Conservation (phyloP, 2,888 invertebrate species). For the Acrobasis consociella region DNA sequence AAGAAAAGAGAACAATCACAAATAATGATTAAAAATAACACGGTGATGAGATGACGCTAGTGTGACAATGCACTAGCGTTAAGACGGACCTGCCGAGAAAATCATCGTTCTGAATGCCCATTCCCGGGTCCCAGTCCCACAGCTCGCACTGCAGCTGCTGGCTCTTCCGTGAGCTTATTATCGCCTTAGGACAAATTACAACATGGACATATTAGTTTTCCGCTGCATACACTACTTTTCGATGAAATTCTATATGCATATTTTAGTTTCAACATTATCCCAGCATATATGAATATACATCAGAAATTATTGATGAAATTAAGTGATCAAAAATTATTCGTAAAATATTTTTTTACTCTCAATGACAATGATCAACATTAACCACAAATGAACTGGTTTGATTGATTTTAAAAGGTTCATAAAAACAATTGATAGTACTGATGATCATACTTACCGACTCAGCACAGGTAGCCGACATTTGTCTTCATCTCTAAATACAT, state of each 20-base stretch:
- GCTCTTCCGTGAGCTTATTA: slow-evolving; percentile 88
- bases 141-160: slow-evolving; percentile 89
- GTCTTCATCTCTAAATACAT: slow-evolving; percentile 1
- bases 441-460: slow-evolving; percentile 12
- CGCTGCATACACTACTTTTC: neutral
- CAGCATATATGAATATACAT: neutral
- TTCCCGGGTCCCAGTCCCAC: slow-evolving; percentile 93
- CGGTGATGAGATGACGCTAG: slow-evolving; percentile 48
- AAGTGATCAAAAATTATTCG: neutral
- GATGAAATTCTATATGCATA: neutral
- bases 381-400: neutral
- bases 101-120: slow-evolving; percentile 91
- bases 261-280: neutral
- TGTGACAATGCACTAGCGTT: slow-evolving; percentile 45
- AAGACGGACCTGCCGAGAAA: slow-evolving; percentile 90
- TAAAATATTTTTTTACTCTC: neutral
- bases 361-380: neutral
- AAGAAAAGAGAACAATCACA: slow-evolving; percentile 43
- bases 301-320: neutral
- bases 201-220: slow-evolving; percentile 38
- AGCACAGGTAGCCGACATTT: neutral
- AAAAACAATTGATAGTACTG: neutral
- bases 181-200: slow-evolving; percentile 85
- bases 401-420: neutral
- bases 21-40: slow-evolving; percentile 44